These are phyloP conservation scores for Xenotilapia leptura DNA, from an alignment of 2,113 vertebrate genomes.

Conservation along the genomic window DNA sequence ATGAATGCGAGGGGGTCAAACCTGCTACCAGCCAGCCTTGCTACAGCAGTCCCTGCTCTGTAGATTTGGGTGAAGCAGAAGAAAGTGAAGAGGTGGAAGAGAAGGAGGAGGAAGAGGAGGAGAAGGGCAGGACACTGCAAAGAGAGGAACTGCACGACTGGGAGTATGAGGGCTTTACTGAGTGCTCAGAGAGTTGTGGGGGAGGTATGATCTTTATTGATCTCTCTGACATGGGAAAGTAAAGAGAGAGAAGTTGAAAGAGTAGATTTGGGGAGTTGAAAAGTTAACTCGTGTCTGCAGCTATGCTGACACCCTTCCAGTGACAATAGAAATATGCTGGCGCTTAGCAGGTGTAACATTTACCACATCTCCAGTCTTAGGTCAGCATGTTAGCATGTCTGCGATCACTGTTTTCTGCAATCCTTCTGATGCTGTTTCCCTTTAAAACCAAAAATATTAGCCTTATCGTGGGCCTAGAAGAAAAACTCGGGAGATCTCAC, in stretches of 20 bases:
- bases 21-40: conserved; percentile 79
- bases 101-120: conserved; percentile 22
- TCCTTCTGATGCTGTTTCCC: background rate
- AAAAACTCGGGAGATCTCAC: background rate
- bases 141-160: conserved; percentile 86
- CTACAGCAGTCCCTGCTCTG: conserved; percentile 79
- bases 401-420: background rate
- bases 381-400: background rate
- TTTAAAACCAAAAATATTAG: background rate
- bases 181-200: conserved; percentile 89
- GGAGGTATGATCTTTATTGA: conserved; percentile 76
- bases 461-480: background rate
- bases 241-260: background rate
- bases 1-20: conserved; percentile 88
- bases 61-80: conserved; percentile 52
- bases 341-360: background rate
- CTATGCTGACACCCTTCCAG: background rate
- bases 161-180: conserved; percentile 91
- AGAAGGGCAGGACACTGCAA: conserved; percentile 45
- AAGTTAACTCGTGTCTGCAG: background rate
- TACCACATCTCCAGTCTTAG: background rate
- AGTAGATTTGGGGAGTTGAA: background rate
- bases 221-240: background rate
- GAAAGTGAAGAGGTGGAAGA: background rate
- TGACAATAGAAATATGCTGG: background rate